Conservation (phyloP, 2,888 invertebrate genomes). For the Tenodera sinensis region DNA sequence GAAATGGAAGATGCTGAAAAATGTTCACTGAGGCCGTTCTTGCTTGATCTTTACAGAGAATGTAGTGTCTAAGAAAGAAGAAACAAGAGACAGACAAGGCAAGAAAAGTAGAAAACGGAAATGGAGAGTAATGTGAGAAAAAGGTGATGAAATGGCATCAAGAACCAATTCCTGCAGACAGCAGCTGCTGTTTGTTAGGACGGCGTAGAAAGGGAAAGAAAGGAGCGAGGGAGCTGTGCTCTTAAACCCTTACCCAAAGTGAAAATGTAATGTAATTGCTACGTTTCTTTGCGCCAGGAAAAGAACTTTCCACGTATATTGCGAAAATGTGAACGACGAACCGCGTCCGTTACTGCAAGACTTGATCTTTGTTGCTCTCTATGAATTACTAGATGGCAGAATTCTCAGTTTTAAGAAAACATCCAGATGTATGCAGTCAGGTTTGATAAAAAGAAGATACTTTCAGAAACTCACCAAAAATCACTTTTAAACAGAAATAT, state of each 20-base stretch:
- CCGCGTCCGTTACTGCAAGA: not conserved
- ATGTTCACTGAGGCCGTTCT: not conserved
- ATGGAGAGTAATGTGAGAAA: not conserved
- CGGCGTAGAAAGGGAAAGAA: not conserved
- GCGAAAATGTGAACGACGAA: not conserved
- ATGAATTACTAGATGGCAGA: not conserved
- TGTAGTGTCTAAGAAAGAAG: not conserved
- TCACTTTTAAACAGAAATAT: too few species aligned
- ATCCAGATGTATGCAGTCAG: too few species aligned
- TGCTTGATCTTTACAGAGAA: not conserved
- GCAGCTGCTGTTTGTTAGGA: not conserved
- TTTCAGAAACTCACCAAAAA: too few species aligned
- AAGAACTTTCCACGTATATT: not conserved
- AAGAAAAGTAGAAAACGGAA: not conserved
- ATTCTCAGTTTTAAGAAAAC: too few species aligned
- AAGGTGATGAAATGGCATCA: not conserved
- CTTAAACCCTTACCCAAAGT: not conserved
- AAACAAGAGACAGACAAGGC: not conserved
- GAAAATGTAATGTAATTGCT: not conserved
- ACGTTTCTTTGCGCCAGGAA: not conserved
- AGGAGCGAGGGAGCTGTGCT: not conserved
- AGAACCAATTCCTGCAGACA: not conserved
- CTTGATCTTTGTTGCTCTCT: not conserved
- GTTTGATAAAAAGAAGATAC: too few species aligned
- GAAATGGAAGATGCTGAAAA: not conserved